Base-by-base conservation (phyloP, 1,140 invertebrate genomes). In the Drosophila albomicans region DNA sequence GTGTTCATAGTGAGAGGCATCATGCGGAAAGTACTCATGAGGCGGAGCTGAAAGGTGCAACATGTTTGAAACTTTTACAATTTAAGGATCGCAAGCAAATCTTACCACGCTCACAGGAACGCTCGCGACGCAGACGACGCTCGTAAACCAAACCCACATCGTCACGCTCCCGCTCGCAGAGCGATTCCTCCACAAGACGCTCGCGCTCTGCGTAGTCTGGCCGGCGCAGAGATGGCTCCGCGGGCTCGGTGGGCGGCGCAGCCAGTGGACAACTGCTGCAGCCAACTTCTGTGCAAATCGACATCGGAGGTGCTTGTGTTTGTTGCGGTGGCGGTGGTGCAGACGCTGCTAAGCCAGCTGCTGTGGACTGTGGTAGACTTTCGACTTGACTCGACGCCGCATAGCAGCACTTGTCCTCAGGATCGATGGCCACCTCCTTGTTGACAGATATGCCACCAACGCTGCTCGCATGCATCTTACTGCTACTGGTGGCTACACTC, bases 401-500 rank as follows among this genome's bases (percentile, higher is more conserved):
- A 68, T 85, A 92, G 68, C 91, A 92, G 64, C 91, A 92, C 32
- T 92, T 92, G 20, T 92, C 91, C 67, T 92, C 91, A 4, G 92
- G 92, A 84, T 92, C 92, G 45, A 93, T 93, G 35, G 92, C 91
- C 51, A 92, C 87, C 52, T 93, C 91, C 63, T 93, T 93, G 51
- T 92, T 93, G 1, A 92, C 78, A 3, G 90, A 89, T 28, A 92
- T 92, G 43, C 91, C 88, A 10, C 70, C 70, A 30, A 43, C 54
- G 13, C 16, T 11, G 10, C 59, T 45, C 1, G 57, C 7, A 38
- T 41, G 61, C 46, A 81, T 20, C 35, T 89, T 89, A 62, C 81
- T 81, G 64, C 81, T 81, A 56, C 84, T 91, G 51, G 51, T 46
- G 3, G 91, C 78, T 15, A 85, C 73, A 15, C 71, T 86, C 7